Conservation (phyloP, 2,113 vertebrate species). For the Cyprinodon tularosa region DNA sequence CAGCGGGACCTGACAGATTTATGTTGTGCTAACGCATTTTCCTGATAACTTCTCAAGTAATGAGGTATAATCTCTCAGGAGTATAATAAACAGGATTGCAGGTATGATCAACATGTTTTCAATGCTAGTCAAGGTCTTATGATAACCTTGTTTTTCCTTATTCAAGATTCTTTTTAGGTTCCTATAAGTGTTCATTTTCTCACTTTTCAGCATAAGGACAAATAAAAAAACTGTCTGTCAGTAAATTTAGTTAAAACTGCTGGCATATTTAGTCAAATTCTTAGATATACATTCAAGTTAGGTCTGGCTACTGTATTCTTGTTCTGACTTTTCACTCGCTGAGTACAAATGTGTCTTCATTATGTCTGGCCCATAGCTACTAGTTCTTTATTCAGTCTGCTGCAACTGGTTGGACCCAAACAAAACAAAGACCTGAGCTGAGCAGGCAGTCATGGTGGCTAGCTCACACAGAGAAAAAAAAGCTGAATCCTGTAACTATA, state of each 20-base stretch:
- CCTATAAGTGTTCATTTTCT: not conserved
- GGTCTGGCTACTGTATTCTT: not conserved
- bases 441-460: constrained; percentile 31
- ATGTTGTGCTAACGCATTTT: not conserved
- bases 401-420: not conserved
- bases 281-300: constrained; percentile 24
- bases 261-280: constrained; percentile 8
- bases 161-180: not conserved
- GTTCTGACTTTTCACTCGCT: not conserved
- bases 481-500: constrained; percentile 27
- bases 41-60: not conserved
- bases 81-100: not conserved
- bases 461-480: constrained; percentile 20
- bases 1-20: not conserved
- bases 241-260: constrained; percentile 45
- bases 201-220: constrained; percentile 1
- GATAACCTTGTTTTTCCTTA: not conserved
- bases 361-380: not conserved
- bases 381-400: constrained; percentile 1
- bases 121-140: not conserved
- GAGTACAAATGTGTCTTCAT: not conserved
- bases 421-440: constrained; percentile 29
- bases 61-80: not conserved
- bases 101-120: not conserved
- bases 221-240: constrained; percentile 40